These are phyloP conservation scores for Acropora tenuis DNA, from an alignment of 64 coral and sea anemone species.

Conservation along the genomic window DNA sequence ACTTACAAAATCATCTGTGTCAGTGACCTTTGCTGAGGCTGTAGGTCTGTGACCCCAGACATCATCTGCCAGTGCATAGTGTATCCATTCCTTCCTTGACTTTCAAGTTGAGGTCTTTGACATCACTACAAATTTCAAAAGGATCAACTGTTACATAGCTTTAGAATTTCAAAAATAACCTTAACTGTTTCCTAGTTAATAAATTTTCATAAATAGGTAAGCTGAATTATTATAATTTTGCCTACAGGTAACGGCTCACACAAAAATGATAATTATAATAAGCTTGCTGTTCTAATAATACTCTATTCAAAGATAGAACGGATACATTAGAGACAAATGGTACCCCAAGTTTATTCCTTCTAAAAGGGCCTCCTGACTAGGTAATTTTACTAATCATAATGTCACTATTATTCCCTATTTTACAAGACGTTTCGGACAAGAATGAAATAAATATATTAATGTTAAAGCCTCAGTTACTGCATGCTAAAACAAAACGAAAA, in stretches of 20 bases:
- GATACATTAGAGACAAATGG: no score
- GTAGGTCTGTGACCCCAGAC: no score
- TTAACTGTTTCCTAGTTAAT: background rate
- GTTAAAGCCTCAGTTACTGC: background rate
- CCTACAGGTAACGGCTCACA: background rate
- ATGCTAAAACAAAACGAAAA: background rate
- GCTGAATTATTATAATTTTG: background rate
- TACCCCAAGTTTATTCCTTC: no score
- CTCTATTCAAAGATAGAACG: background rate
- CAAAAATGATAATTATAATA: conserved; percentile 6
- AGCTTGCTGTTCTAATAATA: background rate
- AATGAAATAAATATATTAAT: background rate
- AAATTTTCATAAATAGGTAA: no score
- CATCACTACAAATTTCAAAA: conserved; percentile 16
- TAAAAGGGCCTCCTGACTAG: no score
- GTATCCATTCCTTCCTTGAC: no score
- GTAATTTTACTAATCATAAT: no score
- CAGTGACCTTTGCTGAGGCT: no score
- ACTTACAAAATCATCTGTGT: background rate
- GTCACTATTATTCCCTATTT: background rate
- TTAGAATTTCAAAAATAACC: background rate
- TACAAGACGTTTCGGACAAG: background rate
- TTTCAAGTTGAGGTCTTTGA: background rate
- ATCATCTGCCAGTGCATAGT: no score
- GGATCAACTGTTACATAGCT: conserved; percentile 3